Base-by-base conservation (phyloP, 2,888 invertebrate species). In the Iselma pallidipennis region DNA sequence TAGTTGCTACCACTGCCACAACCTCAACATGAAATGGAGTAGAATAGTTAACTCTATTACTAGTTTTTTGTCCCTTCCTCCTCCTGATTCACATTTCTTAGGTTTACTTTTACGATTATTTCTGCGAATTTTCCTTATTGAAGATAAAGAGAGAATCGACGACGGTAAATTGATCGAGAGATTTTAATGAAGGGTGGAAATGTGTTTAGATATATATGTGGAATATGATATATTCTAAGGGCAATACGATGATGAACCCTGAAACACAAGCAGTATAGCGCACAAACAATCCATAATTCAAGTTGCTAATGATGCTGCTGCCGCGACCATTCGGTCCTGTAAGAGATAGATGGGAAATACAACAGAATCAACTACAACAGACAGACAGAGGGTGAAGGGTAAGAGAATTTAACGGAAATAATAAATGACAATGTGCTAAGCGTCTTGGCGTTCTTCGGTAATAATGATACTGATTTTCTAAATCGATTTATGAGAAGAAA, bases 251-350 rank as follows among this genome's bases (percentile, higher is more conserved):
- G 67, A 68, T 59, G 67, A 67, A 66, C 65, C 71, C 55, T 31
- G 49, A 50, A 57, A 54, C 52, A 59, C 63, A 65, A 64, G 56
- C 61, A 58, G 62, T 59, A 64, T 56, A 72, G 69, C n/a, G n/a
- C 75, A 74, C 79, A 80, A 80, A 80, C 79, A 80, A 80, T 79
- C 80, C 79, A 80, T 80, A 80, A 80, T 79, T 80, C 80, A 80
- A 77, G 71, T 78, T 76, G 77, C 80, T 80, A 80, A 80, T 80
- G 80, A 80, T 79, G 76, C 74, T 70, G 78, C 75, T 76, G 79
- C 78, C 77, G 73, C 73, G 77, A 74, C 78, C 79, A 77, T 74
- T 76, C 75, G 74, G 73, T 75, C 74, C 80, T 79, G 78, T 75
- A 74, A 68, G 77, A 79, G 79, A 80, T 78, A 74, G 78, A 80